Base-by-base conservation (phyloP, 2,888 invertebrate genomes). In the Toxonevra muliebris region DNA sequence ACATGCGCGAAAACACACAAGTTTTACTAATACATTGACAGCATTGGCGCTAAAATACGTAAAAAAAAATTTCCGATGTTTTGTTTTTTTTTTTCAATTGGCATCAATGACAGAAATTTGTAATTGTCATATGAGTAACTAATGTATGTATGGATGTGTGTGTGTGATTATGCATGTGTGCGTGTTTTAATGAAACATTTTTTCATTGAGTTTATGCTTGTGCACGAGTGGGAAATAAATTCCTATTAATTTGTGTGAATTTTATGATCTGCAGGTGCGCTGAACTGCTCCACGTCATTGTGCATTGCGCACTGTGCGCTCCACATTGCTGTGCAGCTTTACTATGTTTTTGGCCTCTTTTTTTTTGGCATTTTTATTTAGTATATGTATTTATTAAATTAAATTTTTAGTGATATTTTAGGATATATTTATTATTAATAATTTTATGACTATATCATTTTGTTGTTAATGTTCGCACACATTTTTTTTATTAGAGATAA, bases 241-340 rank as follows among this genome's bases (percentile, higher is more conserved):
- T 65, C 30, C 53, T 60, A 65, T 50, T 60, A 65, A 65, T 65
- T 65, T 65, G 65, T 65, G 53, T 60, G 43, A 60, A 53, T 60
- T 65, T 65, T 65, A 65, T 52, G 59, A 60, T 50, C 41, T 65
- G 65, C 65, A 65, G 65, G 65, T 65, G 65, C 54, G 60, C 65
- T 60, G 7, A 13, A 5, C 48, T 48, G n/a, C 15, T 5, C 15
- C 12, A 45, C 48, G 57, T 50, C 63, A 64, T n/a, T n/a, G n/a
- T n/a, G n/a, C 30, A 30, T 4, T 30, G 30, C 7, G 30, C 30
- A 30, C 30, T 30, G 30, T 30, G 30, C 30, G 30, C 30, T 30
- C 30, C 52, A 2, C 30, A 30, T 30, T 30, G 30, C 30, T 7
- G 30, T n/a, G n/a, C n/a, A n/a, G n/a, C n/a, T n/a, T n/a, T n/a